Conservation (phyloP, 2,113 vertebrate genomes). For the Paradoxurus hermaphroditus region DNA sequence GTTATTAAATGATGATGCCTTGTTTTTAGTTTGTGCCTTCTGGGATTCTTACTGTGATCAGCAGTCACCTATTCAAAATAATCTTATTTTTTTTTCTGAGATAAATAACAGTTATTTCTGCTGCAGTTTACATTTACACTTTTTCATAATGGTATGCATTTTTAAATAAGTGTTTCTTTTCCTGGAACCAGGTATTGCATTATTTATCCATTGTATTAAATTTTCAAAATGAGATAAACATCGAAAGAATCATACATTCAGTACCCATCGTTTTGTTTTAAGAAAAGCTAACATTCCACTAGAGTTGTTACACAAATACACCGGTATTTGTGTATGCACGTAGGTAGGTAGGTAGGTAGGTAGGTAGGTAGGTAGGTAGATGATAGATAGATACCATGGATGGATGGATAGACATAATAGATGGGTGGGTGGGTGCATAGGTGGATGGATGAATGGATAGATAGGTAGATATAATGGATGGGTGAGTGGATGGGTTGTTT, state of each 20-base stretch:
- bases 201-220: neutral
- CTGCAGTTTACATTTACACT: accelerated
- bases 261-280: neutral
- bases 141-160: neutral
- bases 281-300: neutral
- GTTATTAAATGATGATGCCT: neutral
- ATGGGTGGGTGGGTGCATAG: neutral
- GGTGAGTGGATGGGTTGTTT: neutral
- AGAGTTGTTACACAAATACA: neutral
- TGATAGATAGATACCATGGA: neutral
- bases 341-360: neutral
- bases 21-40: neutral
- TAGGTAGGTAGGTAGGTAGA: accelerated
- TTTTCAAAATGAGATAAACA: neutral
- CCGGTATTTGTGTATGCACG: accelerated
- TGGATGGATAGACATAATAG: neutral
- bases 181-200: neutral
- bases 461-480: neutral
- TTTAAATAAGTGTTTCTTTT: neutral
- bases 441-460: neutral
- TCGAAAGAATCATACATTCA: neutral
- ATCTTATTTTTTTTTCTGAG: neutral
- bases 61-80: neutral
- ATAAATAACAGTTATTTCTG: neutral
- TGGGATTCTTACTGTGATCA: neutral